Percentiles rank a stretch among this genome's conserved stretches.
Evolutionary conservation across 1,140 invertebrate species (phyloP).

Genomic region (Mylabris phalerata): DNA sequence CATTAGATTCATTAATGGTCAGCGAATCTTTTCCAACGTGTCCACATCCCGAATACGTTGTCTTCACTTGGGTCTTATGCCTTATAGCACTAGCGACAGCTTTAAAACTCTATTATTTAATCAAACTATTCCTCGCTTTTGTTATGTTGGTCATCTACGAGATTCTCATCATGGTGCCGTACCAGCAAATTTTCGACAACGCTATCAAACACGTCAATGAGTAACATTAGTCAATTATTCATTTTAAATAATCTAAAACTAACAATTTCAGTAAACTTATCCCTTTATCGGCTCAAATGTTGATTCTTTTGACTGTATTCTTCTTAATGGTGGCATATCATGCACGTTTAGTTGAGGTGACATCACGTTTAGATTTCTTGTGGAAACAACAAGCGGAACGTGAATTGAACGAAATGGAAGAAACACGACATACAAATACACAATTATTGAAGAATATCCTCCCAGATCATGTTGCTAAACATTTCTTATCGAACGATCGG

Average conservation of each 20-base stretch:
- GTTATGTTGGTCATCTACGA: constrained; percentile 68
- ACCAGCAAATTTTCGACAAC: constrained; percentile 27
- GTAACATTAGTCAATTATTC: neutral
- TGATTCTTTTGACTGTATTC: constrained; percentile 74
- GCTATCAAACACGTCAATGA: neutral
- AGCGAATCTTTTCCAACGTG: too few species aligned
- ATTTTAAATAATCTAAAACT: neutral
- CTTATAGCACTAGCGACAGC: constrained; percentile 84
- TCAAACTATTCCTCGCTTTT: constrained; percentile 76
- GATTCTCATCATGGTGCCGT: constrained; percentile 56
- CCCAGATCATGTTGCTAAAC: constrained; percentile 90
- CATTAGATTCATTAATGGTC: too few species aligned
- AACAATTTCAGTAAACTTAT: constrained; percentile 41
- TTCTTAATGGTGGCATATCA: constrained; percentile 85
- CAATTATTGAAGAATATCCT: constrained; percentile 89
- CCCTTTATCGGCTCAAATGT: constrained; percentile 67
- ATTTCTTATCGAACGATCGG: constrained; percentile 77
- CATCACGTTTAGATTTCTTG: constrained; percentile 81
- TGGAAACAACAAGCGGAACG: constrained; percentile 91
- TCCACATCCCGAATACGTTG: constrained; percentile 74
- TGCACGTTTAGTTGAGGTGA: constrained; percentile 83
- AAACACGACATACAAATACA: constrained; percentile 77
- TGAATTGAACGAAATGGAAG: constrained; percentile 86
- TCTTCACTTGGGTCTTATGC: constrained; percentile 91
- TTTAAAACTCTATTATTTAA: constrained; percentile 85